Conservation (phyloP, 1,140 invertebrate genomes). For the Hycleus phaleratus region DNA sequence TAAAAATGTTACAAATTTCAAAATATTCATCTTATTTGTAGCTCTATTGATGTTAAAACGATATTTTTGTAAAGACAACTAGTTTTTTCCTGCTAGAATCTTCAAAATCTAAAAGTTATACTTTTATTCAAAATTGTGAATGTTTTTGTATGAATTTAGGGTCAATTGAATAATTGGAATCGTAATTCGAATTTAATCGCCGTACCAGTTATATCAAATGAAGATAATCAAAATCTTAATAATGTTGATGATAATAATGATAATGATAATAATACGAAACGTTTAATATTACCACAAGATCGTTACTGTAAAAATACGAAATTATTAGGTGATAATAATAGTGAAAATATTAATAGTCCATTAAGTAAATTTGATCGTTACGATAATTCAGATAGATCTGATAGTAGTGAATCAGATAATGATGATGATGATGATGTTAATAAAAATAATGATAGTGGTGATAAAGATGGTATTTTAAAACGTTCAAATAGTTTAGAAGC, state of each 20-base stretch:
- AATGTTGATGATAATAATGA: no score
- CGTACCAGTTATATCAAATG: conserved; percentile 22
- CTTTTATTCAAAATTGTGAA: background rate
- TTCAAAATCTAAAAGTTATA: background rate
- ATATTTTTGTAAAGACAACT: no score
- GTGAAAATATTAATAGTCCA: conserved; percentile 4
- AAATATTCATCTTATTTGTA: no score
- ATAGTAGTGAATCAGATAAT: conserved; percentile 25
- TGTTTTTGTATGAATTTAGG: conserved; percentile 18
- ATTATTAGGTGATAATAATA: conserved; percentile 11
- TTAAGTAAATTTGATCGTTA: conserved; percentile 39
- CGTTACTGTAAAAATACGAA: conserved; percentile 21
- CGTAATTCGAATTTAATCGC: conserved; percentile 29
- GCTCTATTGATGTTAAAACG: no score
- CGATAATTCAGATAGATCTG: conserved; percentile 35
- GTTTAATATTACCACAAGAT: conserved; percentile 30
- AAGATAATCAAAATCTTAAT: background rate
- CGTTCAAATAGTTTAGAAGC: conserved; percentile 35
- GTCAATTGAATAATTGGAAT: conserved; percentile 23
- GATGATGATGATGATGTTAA: conserved; percentile 25
- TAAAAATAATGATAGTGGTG: conserved; percentile 13
- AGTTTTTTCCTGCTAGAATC: no score
- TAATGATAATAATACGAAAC: conserved; percentile 11
- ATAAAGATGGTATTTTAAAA: conserved; percentile 18
- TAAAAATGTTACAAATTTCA: no score